Evolutionary conservation across 2,888 invertebrate genomes (phyloP), one percentile per base, ranked within the genome.

Genomic region (Dorcus parallelipipedus): DNA sequence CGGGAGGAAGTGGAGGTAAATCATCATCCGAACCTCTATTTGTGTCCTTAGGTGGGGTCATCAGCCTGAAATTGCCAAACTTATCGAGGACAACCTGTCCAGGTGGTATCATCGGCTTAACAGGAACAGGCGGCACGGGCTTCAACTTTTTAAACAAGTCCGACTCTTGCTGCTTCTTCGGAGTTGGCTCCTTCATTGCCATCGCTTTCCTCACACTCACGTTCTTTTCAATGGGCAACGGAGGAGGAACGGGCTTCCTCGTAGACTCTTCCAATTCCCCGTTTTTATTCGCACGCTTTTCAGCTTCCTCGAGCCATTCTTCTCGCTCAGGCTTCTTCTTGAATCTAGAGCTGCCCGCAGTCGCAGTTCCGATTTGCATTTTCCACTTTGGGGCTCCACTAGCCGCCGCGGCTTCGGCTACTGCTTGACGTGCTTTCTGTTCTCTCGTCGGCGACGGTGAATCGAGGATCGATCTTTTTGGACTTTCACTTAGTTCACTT

Each of bases 31-130:
- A 79, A 0, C 78, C 78, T 63, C 79, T 79, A 56, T 73, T 75
- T 61, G 74, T 73, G 61, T 75, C 69, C 60, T 78, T 76, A 10
- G 76, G 75, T 3, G 79, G 78, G 33, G 78, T 73, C 42, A 86
- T 86, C 64, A 88, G 76, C 0, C 88, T 83, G 79, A 89, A 84
- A 64, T 88, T 85, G 0, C 89, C 89, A 71, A 89, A 88, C 76
- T 89, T 89, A 76, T 89, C 89, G 63, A 89, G 77, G 14, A 88
- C 88, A 55, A 87, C 84, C 76, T 86, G 73, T 71, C 84, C 83
- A 73, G 78, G 73, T 43, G 74, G 76, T 56, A 77, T 74, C 50
- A 77, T 67, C 0, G 75, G 77, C 50, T 76, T 76, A 17, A 65
- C 52, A 7, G 62, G 59, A 23, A 62, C 61, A 9, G 68, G 68